These are phyloP conservation scores for Coccyzus lansbergi DNA, from an alignment of 2,797 vertebrate genomes.

Conservation along the genomic window DNA sequence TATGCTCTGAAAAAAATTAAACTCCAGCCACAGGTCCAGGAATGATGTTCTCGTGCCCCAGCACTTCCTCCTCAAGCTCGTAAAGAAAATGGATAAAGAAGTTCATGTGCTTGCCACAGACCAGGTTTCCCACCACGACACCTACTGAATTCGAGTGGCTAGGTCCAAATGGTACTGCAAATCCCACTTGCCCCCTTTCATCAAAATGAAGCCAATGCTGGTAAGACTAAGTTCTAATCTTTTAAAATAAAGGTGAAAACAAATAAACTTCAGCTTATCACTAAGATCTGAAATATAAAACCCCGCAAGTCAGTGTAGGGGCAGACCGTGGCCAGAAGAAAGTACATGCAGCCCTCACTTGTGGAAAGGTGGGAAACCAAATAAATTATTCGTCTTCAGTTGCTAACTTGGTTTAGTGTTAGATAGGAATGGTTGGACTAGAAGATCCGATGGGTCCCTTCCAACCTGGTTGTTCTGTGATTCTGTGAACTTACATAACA, in stretches of 20 bases:
- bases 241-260: background rate
- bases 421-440: too few relatives aligned
- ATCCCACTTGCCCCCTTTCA: background rate
- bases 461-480: too few relatives aligned
- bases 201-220: background rate
- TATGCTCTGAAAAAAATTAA: background rate
- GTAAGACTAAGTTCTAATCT: background rate
- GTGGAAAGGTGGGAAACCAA: background rate
- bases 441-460: too few relatives aligned
- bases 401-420: background rate
- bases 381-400: background rate
- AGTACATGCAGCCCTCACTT: background rate
- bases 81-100: background rate
- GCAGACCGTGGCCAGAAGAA: background rate
- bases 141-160: background rate
- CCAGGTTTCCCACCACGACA: background rate
- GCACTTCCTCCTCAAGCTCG: background rate
- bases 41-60: background rate
- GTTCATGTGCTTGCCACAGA: background rate
- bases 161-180: fast-evolving
- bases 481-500: background rate
- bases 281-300: background rate
- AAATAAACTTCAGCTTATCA: background rate
- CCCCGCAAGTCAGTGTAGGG: background rate
- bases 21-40: background rate